Base-by-base conservation (phyloP, 2,113 vertebrate genomes). In the Cynoglossus semilaevis region DNA sequence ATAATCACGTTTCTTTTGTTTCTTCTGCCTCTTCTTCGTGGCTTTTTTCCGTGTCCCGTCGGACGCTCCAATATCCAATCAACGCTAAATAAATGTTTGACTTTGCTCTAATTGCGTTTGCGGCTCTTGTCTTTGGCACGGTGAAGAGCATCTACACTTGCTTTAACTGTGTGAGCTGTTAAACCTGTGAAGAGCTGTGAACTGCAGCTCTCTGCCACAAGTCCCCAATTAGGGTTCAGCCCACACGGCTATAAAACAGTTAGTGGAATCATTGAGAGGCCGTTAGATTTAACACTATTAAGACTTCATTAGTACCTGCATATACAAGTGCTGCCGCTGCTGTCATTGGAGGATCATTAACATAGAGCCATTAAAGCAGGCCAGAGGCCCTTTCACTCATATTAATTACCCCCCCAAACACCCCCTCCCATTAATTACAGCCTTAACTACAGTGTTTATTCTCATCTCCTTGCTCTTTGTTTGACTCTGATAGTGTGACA, bases 171-270 rank as follows among this genome's bases (percentile, higher is more conserved):
- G 58, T 72, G 70, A 76, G 76, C 68, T 82, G 75, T 89, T 88
- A 85, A 83, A 77, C 58, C 55, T 57, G 56, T 62, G 60, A 55
- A 83, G 76, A 74, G 75, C 74, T 83, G 83, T 74, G 81, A 91
- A 86, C 57, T 80, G 74, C 52, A 74, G 72, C 67, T 76, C 80
- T 62, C 37, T 57, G 77, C 82, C 79, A 85, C 86, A 88, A 87
- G 85, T 84, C 85, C 82, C 74, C 86, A 90, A 91, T 92, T 90
- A 91, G 82, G 79, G 78, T 71, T 87, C 86, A 89, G 85, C 88
- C 87, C 88, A 87, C 83, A 88, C 69, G 40, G 77, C 70, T 75
- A 86, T 92, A 90, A 92, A 91, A 91, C 89, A 86, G 88, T 91
- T 91, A 91, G 87, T 59, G 82, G 85, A 88, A 87, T 87, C 85